phyloP scores from a whole-genome alignment of 2,797 vertebrate genomes.

The Manis javanica region DNA sequence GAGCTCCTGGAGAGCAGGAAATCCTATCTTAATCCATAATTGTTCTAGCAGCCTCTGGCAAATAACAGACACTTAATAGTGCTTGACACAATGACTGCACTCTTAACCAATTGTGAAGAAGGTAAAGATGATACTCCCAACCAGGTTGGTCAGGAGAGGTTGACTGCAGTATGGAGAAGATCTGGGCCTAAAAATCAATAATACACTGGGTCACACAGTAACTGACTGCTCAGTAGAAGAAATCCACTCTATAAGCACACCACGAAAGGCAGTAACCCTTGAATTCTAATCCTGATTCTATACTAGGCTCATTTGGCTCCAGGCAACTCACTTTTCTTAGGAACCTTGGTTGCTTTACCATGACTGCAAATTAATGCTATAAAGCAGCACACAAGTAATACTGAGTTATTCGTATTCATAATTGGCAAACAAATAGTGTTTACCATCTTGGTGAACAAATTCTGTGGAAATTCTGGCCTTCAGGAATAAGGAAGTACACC shows the following conservation, averaged over 20 bases:
- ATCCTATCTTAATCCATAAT: background rate
- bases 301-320: background rate
- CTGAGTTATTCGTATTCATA: background rate
- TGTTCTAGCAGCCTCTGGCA: background rate
- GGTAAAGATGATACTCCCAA: slow-evolving; percentile 87
- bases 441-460: background rate
- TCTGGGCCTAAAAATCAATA: slow-evolving; percentile 85
- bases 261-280: background rate
- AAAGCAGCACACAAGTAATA: background rate
- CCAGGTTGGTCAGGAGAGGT: slow-evolving; percentile 91
- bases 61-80: background rate
- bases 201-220: background rate
- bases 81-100: background rate
- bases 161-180: slow-evolving; percentile 91
- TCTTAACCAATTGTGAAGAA: slow-evolving; percentile 90
- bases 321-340: background rate
- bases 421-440: background rate
- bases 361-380: background rate
- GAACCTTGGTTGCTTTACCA: background rate
- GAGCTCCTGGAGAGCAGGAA: background rate
- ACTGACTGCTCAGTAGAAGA: background rate
- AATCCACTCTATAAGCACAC: background rate
- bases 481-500: background rate
- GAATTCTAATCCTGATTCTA: background rate
- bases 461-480: background rate